Evolutionary conservation across 2,888 invertebrate species (phyloP), one percentile per base, ranked within the genome.

Genomic region (Xestobium rufovillosum): DNA sequence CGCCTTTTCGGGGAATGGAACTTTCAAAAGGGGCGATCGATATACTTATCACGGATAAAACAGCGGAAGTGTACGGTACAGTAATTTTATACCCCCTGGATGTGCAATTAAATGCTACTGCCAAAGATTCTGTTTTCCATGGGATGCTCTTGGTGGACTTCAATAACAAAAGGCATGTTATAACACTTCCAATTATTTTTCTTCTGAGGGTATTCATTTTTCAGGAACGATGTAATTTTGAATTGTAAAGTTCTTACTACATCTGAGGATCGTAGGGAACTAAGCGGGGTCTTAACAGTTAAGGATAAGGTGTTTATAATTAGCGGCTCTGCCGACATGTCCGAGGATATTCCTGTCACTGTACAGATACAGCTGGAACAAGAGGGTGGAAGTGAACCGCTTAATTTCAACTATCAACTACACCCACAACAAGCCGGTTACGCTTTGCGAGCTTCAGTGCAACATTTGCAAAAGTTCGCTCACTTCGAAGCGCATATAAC

Each of bases 381-480:
- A 2, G 58, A 63, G 45, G 55, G 65, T 4, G 64, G 63, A 3
- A 66, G 65, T 13, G 53, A 59, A 41, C 54, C 59, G 36, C 43
- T 59, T 42, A 49, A 48, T 43, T 50, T 65, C 45, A 50, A 56
- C 44, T 59, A 41, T 60, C 66, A 56, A 61, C 63, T 50, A 55
- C 58, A 41, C 51, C 66, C 54, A 37, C 45, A 47, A 36, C 39
- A 52, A 32, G 45, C 51, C 32, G 53, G 55, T 42, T 59, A 60
- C 45, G 51, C 51, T 39, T 44, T 63, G 47, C 43, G 46, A 36
- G 53, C 58, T 27, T 50, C 47, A 29, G 32, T 61, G 42, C 47
- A 62, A 34, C 66, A 68, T 52, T 61, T 64, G 42, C 61, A 66
- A 11, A 65, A 63, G 46, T 68, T 65, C 59, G 66, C 66, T 34